Percentiles rank a stretch among this genome's conserved stretches.
phyloP scores from a whole-genome alignment of 2,888 invertebrate species.

The Penaeus monodon region DNA sequence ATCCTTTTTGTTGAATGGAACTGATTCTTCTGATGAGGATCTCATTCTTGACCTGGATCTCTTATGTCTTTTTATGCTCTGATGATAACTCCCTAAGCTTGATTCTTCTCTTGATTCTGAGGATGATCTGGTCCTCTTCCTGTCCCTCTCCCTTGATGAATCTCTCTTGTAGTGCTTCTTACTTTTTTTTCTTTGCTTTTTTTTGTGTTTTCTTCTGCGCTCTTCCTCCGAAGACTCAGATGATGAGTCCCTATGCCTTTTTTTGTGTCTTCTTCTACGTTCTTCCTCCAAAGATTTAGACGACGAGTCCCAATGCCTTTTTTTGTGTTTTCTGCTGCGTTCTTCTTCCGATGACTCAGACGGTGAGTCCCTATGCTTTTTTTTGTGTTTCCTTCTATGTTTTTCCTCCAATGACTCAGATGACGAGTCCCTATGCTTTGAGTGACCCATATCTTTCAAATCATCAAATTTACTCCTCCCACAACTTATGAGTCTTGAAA shows the following conservation, averaged over 20 bases:
- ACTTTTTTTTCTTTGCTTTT: constrained; percentile 14
- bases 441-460: constrained; percentile 27
- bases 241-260: constrained; percentile 7
- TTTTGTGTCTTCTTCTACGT: constrained; percentile 10
- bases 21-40: no score
- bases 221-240: background rate
- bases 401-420: background rate
- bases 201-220: constrained; percentile 7
- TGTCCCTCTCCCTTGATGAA: background rate
- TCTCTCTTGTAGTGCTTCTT: background rate
- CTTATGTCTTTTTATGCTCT: no score
- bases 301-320: constrained; percentile 3
- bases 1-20: no score
- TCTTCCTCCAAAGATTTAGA: background rate
- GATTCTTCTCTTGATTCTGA: no score
- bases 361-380: constrained; percentile 2
- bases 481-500: background rate
- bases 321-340: constrained; percentile 8
- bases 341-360: background rate
- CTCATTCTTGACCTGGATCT: no score
- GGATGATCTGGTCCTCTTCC: background rate
- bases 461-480: no score
- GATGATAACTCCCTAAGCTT: no score
- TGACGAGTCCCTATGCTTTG: constrained; percentile 7
- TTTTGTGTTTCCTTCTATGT: constrained; percentile 13